A percentile compares a stretch with the other conserved stretches of the same genome.
Conservation (phyloP, 2,113 vertebrate genomes). For the Corythoichthys intestinalis region DNA sequence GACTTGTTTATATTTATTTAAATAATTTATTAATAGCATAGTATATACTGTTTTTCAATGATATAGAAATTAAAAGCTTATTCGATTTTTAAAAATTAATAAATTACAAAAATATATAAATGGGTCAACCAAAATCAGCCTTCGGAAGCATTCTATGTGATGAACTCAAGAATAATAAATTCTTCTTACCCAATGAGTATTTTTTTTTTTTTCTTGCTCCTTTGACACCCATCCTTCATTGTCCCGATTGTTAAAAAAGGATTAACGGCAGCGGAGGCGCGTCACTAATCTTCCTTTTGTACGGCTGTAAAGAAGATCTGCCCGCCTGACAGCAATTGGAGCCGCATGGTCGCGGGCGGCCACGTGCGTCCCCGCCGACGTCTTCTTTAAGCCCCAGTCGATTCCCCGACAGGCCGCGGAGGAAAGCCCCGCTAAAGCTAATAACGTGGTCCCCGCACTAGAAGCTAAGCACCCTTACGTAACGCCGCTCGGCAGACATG, state of each 20-base stretch:
- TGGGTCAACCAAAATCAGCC: too few relatives aligned
- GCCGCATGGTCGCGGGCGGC: conserved; percentile 4
- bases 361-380: neutral
- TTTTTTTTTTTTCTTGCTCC: neutral
- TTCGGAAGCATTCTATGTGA: too few relatives aligned
- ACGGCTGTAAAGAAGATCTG: conserved; percentile 60
- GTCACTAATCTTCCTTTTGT: conserved; percentile 43
- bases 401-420: conserved; percentile 50
- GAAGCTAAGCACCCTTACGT: conserved; percentile 40
- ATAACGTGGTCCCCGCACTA: conserved; percentile 47
- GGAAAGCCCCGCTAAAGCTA: conserved; percentile 60
- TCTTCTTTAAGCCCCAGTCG: conserved; percentile 34
- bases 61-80: too few relatives aligned
- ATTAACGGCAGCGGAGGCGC: neutral
- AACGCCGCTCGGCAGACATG: conserved; percentile 20
- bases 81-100: too few relatives aligned
- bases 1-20: too few relatives aligned
- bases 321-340: conserved; percentile 57
- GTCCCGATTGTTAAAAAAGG: neutral
- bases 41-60: too few relatives aligned
- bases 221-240: neutral
- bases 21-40: too few relatives aligned
- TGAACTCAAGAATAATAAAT: too few relatives aligned
- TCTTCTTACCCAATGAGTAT: too few relatives aligned
- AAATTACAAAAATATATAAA: too few relatives aligned